Conservation (phyloP, 2,888 invertebrate species). For the Chymomyza procnemis region DNA sequence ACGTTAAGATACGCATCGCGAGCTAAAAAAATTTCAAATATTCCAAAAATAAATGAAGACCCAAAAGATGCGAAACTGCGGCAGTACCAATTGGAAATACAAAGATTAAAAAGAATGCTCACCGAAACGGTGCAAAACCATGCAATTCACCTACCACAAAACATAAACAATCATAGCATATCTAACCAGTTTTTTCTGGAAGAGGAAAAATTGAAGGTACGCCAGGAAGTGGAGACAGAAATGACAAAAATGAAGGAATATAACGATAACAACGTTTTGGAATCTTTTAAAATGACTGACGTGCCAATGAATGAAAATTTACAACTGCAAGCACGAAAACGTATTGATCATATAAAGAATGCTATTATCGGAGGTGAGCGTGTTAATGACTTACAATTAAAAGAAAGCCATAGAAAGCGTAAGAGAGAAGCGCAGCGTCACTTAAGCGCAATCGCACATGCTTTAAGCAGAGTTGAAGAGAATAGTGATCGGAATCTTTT, state of each 20-base stretch:
- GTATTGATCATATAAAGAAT: constrained; percentile 83
- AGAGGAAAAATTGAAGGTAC: constrained; percentile 78
- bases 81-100: constrained; percentile 91
- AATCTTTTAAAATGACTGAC: too few species aligned
- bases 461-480: constrained; percentile 82
- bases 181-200: constrained; percentile 68
- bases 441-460: constrained; percentile 81
- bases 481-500: constrained; percentile 85
- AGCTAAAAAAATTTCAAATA: constrained; percentile 92
- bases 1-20: constrained; percentile 90
- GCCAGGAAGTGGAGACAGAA: constrained; percentile 73
- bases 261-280: background rate
- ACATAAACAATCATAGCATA: constrained; percentile 1
- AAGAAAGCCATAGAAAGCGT: constrained; percentile 84
- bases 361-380: constrained; percentile 90
- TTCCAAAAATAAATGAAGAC: constrained; percentile 91
- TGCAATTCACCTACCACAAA: constrained; percentile 7
- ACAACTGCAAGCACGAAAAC: constrained; percentile 71
- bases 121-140: constrained; percentile 44
- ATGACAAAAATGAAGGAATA: background rate
- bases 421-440: constrained; percentile 85
- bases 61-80: constrained; percentile 92
- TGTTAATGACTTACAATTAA: constrained; percentile 85
- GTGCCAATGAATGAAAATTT: constrained; percentile 25
- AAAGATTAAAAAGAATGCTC: constrained; percentile 80